Evolutionary conservation across 2,797 vertebrate species (phyloP).

Genomic region (Bucorvus abyssinicus): DNA sequence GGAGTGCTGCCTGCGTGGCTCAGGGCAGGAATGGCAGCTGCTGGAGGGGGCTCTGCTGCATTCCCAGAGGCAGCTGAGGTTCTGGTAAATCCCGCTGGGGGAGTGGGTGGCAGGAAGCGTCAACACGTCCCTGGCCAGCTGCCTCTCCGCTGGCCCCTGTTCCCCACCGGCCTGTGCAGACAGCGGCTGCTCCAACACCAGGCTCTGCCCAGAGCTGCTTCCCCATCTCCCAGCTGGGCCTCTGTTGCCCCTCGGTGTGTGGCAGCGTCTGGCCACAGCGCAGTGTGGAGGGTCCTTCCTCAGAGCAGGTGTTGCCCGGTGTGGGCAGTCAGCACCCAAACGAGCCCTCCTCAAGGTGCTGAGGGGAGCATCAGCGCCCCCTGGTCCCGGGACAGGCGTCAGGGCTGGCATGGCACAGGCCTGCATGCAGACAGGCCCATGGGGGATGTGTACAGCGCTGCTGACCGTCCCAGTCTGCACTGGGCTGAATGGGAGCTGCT

Average conservation of each 20-base stretch:
- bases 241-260: not conserved
- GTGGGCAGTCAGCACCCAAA: not conserved
- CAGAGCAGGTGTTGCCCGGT: not conserved
- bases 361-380: not conserved
- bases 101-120: not conserved
- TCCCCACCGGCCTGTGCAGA: not conserved
- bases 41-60: not conserved
- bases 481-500: not conserved
- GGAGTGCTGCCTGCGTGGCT: not conserved
- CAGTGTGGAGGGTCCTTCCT: not conserved
- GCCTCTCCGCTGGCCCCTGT: not conserved
- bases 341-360: rapidly evolving
- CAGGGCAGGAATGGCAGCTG: not conserved
- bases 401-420: not conserved
- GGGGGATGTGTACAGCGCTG: not conserved
- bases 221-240: not conserved
- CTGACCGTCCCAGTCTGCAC: not conserved
- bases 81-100: not conserved
- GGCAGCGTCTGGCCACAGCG: not conserved
- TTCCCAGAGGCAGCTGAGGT: not conserved
- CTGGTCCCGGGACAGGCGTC: not conserved
- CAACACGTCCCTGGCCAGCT: not conserved
- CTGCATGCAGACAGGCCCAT: rapidly evolving
- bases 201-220: not conserved
- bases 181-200: not conserved